These are phyloP conservation scores for Hypomecis atomaria DNA, from an alignment of 2,888 invertebrate species.

Conservation along the genomic window DNA sequence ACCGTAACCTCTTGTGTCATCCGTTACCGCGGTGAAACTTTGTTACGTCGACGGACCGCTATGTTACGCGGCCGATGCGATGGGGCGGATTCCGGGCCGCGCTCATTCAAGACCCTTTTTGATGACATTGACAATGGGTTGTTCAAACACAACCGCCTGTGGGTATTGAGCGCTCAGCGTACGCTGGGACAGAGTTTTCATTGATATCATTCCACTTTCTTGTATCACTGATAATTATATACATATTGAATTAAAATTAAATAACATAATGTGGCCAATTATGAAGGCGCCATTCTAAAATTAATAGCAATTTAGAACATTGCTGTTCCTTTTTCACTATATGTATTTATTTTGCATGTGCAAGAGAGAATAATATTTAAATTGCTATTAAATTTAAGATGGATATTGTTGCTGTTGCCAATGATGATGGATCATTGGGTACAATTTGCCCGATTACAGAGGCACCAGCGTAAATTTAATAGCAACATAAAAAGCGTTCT, in stretches of 20 bases:
- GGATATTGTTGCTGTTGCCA: no score
- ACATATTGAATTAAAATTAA: neutral
- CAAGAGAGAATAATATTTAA: no score
- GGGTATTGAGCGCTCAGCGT: slow-evolving; percentile 1
- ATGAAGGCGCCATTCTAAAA: no score
- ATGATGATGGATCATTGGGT: no score
- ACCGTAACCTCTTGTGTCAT: slow-evolving; percentile 83
- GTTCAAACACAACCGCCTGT: slow-evolving; percentile 15
- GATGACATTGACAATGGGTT: slow-evolving; percentile 33
- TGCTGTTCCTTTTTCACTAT: no score
- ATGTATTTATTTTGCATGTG: no score
- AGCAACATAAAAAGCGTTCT: no score
- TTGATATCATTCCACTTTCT: slow-evolving; percentile 1
- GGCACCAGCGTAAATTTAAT: no score
- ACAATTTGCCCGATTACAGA: no score
- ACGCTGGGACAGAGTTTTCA: slow-evolving; percentile 1
- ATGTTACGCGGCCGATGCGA: slow-evolving; percentile 63
- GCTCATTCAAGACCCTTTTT: slow-evolving; percentile 46
- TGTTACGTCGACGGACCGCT: slow-evolving; percentile 74
- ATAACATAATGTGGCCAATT: neutral
- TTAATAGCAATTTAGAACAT: no score
- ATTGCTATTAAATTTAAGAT: no score
- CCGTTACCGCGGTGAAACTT: slow-evolving; percentile 79
- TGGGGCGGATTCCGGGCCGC: slow-evolving; percentile 51
- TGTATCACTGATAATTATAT: neutral